Evolutionary conservation across 2,113 vertebrate genomes (phyloP).

Genomic region (Microtus montanus): DNA sequence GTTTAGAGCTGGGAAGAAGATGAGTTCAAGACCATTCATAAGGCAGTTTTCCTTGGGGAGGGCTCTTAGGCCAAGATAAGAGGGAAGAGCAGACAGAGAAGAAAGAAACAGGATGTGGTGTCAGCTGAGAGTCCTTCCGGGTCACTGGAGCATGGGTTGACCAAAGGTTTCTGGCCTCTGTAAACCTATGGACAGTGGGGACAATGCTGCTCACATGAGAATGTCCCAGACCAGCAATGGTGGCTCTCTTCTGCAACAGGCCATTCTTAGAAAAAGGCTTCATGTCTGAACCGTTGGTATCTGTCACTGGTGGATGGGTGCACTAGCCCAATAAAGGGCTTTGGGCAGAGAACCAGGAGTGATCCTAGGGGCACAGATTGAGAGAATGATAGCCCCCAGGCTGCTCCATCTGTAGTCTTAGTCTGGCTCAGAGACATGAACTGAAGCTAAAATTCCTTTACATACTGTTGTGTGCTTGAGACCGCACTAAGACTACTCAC

Average conservation of each 20-base stretch:
- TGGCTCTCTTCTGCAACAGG: background rate
- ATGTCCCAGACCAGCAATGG: background rate
- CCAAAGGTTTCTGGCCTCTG: background rate
- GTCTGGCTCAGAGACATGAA: background rate
- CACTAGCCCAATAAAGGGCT: background rate
- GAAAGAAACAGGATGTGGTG: background rate
- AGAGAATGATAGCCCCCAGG: background rate
- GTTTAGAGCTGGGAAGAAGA: background rate
- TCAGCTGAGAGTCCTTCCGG: background rate
- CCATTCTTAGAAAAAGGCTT: background rate
- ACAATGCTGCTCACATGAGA: background rate
- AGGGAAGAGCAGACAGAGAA: background rate
- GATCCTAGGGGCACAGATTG: background rate
- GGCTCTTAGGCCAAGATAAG: background rate
- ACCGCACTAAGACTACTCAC: background rate
- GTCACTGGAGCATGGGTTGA: background rate
- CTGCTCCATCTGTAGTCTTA: background rate
- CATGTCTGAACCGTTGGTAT: constrained; percentile 4
- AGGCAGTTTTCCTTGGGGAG: background rate
- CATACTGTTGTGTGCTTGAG: background rate
- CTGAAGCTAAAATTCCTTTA: background rate
- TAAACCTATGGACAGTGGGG: background rate
- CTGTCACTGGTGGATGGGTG: background rate
- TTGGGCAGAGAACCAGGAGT: background rate
- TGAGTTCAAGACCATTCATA: background rate